Evolutionary conservation across 2,797 vertebrate genomes (phyloP).

Genomic region (Syngnathus acus): DNA sequence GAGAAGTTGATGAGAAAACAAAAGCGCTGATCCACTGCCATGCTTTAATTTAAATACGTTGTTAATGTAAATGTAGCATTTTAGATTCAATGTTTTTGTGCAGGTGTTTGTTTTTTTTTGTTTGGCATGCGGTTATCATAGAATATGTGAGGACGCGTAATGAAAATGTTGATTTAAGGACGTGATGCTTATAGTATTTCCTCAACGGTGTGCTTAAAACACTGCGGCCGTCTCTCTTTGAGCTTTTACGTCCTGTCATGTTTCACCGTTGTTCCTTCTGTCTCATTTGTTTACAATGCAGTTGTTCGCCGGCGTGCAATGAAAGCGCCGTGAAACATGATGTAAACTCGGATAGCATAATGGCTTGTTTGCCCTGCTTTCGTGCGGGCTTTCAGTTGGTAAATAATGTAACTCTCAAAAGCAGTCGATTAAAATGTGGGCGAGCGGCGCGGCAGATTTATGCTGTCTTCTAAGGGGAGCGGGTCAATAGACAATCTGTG

Average conservation of each 20-base stretch:
- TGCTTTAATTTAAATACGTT: too few relatives aligned
- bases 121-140: neutral
- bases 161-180: neutral
- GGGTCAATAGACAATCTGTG: constrained; percentile 28
- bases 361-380: constrained; percentile 52
- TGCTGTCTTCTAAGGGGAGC: constrained; percentile 28
- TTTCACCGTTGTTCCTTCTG: constrained; percentile 10
- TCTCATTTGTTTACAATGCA: constrained; percentile 30
- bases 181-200: neutral
- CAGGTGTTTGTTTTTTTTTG: neutral
- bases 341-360: constrained; percentile 58
- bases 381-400: constrained; percentile 39
- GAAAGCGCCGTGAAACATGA: constrained; percentile 41
- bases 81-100: neutral
- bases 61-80: neutral
- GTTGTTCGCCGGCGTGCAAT: constrained; percentile 26
- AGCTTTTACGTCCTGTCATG: constrained; percentile 5
- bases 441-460: constrained; percentile 37
- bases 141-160: neutral
- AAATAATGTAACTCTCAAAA: constrained; percentile 53
- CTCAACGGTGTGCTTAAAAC: neutral
- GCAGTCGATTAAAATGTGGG: constrained; percentile 50
- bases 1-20: too few relatives aligned
- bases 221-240: constrained; percentile 1
- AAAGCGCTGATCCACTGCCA: too few relatives aligned